Base-by-base conservation (phyloP, 2,888 invertebrate genomes). In the Chesias legatella region DNA sequence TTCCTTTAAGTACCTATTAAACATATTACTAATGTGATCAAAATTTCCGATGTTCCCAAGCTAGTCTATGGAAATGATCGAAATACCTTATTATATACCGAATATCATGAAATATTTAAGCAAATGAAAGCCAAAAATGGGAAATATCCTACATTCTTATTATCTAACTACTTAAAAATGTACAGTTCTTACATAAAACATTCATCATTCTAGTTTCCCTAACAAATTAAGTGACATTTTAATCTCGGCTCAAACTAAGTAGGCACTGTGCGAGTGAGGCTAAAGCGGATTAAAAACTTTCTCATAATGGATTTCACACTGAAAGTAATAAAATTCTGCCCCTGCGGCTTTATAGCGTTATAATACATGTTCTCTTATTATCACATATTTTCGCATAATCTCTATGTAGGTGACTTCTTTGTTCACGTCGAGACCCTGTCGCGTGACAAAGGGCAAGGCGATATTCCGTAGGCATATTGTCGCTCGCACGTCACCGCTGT, bases 271-370 rank as follows among this genome's bases (percentile, higher is more conserved):
- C 54, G 53, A 45, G 51, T 47, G 47, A 47, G 43, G 46, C 46
- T 54, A 38, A 48, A 48, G 42, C 55, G 56, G 59, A 68, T 65
- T 62, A 61, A 67, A 40, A 67, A 67, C 65, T 63, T 67, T 56
- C 50, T 61, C 56, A 53, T 64, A 64, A 56, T 63, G 58, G 57
- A 58, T 67, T 63, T 60, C 46, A 56, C 53, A 55, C 51, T 51
- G 48, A 56, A 61, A 58, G 43, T 61, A 56, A 59, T 61, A 48
- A 55, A 56, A 58, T 56, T 55, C 52, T 48, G 55, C 41, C 48
- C 39, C 35, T 33, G 41, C 17, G 44, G 28, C 36, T 45, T 35
- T 36, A 33, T 28, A 17, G 3, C 13, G 5, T 17, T 17, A 17
- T 17, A 17, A 17, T 17, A 17, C 26, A 40, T 36, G 33, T 36